Percentiles rank a stretch among this genome's conserved stretches.
phyloP scores from a whole-genome alignment of 2,888 invertebrate species.

The Conus canariensis region DNA sequence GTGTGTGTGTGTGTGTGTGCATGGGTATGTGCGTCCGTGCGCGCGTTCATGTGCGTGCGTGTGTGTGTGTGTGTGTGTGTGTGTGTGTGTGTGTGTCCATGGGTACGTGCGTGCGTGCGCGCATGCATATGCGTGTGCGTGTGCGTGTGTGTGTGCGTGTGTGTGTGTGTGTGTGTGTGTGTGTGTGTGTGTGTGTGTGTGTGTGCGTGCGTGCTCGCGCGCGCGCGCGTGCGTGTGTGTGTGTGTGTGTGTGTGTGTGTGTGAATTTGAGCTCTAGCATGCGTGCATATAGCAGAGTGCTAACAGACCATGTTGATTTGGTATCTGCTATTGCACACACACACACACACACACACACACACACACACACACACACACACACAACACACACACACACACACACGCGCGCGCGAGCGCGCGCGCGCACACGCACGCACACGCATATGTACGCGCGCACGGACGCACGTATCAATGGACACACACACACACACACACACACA shows the following conservation, averaged over 20 bases:
- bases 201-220: background rate
- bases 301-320: too few relatives aligned
- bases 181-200: constrained; percentile 14
- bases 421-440: background rate
- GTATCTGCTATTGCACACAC: background rate
- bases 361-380: too few relatives aligned
- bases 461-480: background rate
- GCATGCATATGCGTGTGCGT: background rate
- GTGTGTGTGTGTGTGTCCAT: constrained; percentile 29
- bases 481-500: too few relatives aligned
- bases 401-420: too few relatives aligned
- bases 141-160: constrained; percentile 12
- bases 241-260: constrained; percentile 1
- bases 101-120: constrained; percentile 23
- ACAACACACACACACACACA: too few relatives aligned
- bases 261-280: background rate
- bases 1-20: constrained; percentile 5
- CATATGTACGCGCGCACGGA: background rate
- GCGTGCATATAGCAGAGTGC: too few relatives aligned
- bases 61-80: constrained; percentile 17
- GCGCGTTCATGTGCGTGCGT: background rate
- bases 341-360: too few relatives aligned
- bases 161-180: constrained; percentile 22
- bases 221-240: background rate
- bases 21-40: background rate